Percentiles rank a stretch among this genome's conserved stretches.
These are phyloP conservation scores for Ips typographus DNA, from an alignment of 1,140 invertebrate genomes.

Conservation along the genomic window DNA sequence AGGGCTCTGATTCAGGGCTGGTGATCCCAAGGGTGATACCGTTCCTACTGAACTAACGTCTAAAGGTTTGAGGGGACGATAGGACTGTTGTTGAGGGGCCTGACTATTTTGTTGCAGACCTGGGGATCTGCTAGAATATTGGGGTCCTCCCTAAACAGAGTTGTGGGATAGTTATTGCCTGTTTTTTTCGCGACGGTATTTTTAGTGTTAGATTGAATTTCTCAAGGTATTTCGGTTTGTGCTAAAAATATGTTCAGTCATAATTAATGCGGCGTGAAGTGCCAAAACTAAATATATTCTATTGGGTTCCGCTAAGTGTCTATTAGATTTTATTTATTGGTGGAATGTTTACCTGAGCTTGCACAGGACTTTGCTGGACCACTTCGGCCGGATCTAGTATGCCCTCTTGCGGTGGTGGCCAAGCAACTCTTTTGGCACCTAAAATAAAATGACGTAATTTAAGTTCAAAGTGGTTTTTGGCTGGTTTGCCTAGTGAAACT, in stretches of 20 bases:
- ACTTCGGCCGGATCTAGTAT: conserved; percentile 49
- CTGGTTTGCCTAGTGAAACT: no score
- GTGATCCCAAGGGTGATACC: conserved; percentile 43
- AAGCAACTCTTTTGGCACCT: conserved; percentile 79
- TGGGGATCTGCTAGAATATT: conserved; percentile 41
- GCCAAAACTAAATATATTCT: conserved; percentile 15
- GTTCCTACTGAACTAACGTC: conserved; percentile 36
- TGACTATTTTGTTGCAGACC: conserved; percentile 43
- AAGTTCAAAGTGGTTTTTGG: neutral
- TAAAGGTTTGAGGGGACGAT: conserved; percentile 41
- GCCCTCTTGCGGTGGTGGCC: conserved; percentile 75
- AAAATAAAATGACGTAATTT: conserved; percentile 24
- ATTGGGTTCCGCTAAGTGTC: no score
- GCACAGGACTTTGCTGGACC: conserved; percentile 56
- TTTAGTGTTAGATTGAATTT: conserved; percentile 5
- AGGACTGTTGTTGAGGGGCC: conserved; percentile 40
- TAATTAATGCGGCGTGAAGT: conserved; percentile 7
- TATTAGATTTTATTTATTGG: no score
- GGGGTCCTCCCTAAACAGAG: conserved; percentile 42
- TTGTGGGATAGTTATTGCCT: conserved; percentile 5
- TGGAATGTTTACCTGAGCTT: conserved; percentile 54
- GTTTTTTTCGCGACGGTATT: neutral
- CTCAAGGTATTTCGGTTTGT: conserved; percentile 8
- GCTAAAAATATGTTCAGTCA: conserved; percentile 21
- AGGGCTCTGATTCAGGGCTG: conserved; percentile 42